Conservation (phyloP, 2,888 invertebrate genomes). For the Achlya flavicornis region DNA sequence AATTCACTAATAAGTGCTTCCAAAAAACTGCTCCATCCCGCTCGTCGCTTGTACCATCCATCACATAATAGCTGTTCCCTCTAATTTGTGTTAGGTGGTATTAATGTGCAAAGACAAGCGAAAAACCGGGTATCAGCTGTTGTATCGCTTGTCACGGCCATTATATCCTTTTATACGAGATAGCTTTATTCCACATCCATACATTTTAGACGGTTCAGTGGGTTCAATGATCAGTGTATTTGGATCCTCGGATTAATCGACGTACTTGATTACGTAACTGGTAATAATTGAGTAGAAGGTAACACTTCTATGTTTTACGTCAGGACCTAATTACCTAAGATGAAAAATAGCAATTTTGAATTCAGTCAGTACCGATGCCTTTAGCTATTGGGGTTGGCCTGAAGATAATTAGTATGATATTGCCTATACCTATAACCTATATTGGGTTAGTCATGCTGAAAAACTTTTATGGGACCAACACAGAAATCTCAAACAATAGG, state of each 20-base stretch:
- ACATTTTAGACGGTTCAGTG: constrained; percentile 2
- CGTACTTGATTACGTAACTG: neutral
- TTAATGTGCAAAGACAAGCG: constrained; percentile 59
- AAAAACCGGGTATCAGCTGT: constrained; percentile 52
- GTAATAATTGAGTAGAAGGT: neutral
- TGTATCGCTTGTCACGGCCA: constrained; percentile 19
- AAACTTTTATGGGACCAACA: no score
- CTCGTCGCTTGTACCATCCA: constrained; percentile 40
- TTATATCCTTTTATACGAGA: constrained; percentile 1
- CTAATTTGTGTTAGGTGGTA: constrained; percentile 66
- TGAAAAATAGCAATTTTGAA: neutral
- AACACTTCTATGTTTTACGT: neutral
- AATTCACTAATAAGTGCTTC: no score
- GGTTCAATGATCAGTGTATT: neutral
- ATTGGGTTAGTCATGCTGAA: no score
- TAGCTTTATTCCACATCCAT: constrained; percentile 6
- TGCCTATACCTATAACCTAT: no score
- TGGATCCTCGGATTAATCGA: neutral
- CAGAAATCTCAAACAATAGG: no score
- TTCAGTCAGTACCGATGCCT: no score
- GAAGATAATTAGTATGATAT: no score
- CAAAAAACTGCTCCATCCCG: neutral
- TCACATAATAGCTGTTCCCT: constrained; percentile 41
- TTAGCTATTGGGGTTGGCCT: no score
- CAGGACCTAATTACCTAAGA: neutral